Conservation (phyloP, 2,113 vertebrate genomes). For the Odocoileus hemionus region DNA sequence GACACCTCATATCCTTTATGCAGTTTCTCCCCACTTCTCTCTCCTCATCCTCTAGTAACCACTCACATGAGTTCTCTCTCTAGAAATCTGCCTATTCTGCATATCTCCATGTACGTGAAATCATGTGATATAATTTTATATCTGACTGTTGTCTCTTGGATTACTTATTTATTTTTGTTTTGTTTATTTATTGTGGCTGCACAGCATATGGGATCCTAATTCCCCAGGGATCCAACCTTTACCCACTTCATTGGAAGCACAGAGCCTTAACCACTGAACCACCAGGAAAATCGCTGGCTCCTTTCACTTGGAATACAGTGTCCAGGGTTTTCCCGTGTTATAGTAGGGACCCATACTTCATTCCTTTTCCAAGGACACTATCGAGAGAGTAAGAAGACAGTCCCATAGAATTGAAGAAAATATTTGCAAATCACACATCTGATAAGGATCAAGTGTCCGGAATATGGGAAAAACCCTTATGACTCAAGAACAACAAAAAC, state of each 20-base stretch:
- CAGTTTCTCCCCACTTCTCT: neutral
- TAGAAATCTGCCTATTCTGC: neutral
- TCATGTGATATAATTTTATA: neutral
- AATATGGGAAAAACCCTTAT: neutral
- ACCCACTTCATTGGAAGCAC: neutral
- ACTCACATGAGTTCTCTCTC: neutral
- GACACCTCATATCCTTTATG: rapidly evolving
- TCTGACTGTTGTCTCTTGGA: neutral
- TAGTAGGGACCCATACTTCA: neutral
- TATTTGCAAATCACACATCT: neutral
- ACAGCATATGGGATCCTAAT: neutral
- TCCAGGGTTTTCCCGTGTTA: neutral
- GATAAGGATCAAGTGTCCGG: neutral
- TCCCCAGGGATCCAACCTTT: neutral
- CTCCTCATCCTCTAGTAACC: neutral
- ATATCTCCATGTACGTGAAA: neutral
- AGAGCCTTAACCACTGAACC: neutral
- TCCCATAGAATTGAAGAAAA: neutral
- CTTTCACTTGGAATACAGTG: neutral
- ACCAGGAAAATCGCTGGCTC: neutral
- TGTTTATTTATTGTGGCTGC: neutral
- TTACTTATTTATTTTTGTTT: neutral
- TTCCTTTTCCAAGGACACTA: neutral
- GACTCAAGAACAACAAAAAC: neutral
- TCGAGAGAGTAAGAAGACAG: neutral